phyloP scores from a whole-genome alignment of 2,888 invertebrate species.

The Melanargia galathea region DNA sequence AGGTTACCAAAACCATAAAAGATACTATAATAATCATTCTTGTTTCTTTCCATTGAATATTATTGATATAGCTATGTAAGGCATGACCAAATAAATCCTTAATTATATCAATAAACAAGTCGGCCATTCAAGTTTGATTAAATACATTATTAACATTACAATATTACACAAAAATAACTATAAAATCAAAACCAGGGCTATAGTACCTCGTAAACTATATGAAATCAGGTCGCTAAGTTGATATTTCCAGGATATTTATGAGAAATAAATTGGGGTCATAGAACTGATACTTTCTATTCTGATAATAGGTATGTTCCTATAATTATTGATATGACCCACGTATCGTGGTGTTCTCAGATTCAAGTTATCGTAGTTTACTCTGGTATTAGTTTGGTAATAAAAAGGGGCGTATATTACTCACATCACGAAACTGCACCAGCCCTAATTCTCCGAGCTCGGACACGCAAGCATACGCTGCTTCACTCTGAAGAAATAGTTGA shows the following conservation, averaged over 20 bases:
- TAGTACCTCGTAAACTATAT: conserved; percentile 8
- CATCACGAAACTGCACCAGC: conserved; percentile 97
- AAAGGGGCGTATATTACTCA: conserved; percentile 77
- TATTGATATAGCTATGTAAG: neutral
- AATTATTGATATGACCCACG: too few species aligned
- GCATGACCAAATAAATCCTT: neutral
- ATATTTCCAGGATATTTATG: neutral
- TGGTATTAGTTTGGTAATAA: neutral
- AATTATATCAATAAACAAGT: conserved; percentile 4
- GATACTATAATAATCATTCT: neutral
- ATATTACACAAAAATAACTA: conserved; percentile 2
- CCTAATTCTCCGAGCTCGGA: conserved; percentile 99
- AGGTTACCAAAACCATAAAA: neutral
- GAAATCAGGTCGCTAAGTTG: conserved; percentile 8
- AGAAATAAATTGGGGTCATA: conserved; percentile 23
- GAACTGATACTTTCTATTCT: conserved; percentile 18
- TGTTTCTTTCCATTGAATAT: conserved; percentile 1
- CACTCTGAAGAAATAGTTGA: conserved; percentile 98
- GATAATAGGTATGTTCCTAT: neutral
- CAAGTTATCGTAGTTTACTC: neutral
- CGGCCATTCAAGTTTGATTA: neutral
- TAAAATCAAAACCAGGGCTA: conserved; percentile 4
- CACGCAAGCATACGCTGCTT: conserved; percentile 98
- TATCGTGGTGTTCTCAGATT: neutral
- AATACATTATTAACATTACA: neutral